These are phyloP conservation scores for Drosophila lacertosa DNA, from an alignment of 1,140 invertebrate genomes.

Conservation along the genomic window DNA sequence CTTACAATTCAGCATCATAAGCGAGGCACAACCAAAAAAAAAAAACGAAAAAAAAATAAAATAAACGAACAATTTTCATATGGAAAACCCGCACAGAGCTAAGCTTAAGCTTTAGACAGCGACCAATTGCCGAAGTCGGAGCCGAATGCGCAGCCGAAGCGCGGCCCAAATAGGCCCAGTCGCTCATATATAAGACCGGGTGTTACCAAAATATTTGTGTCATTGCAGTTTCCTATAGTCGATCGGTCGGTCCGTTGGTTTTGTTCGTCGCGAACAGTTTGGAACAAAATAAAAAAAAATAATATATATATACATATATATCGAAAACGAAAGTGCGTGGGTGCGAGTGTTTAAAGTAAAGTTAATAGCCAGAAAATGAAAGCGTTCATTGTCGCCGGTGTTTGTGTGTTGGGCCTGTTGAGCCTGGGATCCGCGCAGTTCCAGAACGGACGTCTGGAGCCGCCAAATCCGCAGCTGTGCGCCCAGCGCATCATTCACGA, in stretches of 20 bases:
- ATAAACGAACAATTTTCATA: neutral
- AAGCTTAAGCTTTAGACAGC: neutral
- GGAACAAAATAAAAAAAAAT: conserved; percentile 12
- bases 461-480: conserved; percentile 89
- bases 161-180: neutral
- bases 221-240: conserved; percentile 69
- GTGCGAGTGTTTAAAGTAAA: conserved; percentile 49
- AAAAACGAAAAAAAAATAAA: too few relatives aligned
- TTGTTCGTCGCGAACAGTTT: conserved; percentile 36
- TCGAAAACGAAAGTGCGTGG: conserved; percentile 59
- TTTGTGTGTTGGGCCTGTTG: conserved; percentile 84
- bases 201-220: conserved; percentile 69
- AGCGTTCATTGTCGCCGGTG: conserved; percentile 82
- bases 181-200: conserved; percentile 65
- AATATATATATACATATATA: too few relatives aligned
- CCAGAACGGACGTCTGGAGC: conserved; percentile 88
- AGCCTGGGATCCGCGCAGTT: conserved; percentile 87
- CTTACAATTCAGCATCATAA: conserved; percentile 68
- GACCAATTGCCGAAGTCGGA: conserved; percentile 3
- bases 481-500: conserved; percentile 89
- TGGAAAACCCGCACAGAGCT: conserved; percentile 23
- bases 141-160: conserved; percentile 6
- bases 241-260: conserved; percentile 61
- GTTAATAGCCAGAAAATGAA: conserved; percentile 78
- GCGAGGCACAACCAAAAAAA: conserved; percentile 31